phyloP scores from a whole-genome alignment of 1,140 invertebrate genomes.

The Tenebrio molitor region DNA sequence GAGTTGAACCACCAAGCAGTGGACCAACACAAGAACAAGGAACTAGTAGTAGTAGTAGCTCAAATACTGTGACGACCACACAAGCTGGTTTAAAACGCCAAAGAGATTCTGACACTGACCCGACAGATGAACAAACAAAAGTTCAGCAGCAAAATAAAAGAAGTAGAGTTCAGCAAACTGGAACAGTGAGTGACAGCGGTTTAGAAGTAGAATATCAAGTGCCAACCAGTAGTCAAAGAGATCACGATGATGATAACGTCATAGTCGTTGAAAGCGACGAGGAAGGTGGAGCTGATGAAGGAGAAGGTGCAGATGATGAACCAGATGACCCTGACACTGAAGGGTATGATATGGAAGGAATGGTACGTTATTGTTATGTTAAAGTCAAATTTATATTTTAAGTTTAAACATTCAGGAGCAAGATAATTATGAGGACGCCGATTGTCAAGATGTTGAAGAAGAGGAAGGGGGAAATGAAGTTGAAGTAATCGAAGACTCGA shows the following conservation, averaged over 20 bases:
- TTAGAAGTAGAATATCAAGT: constrained; percentile 82
- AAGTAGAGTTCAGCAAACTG: constrained; percentile 63
- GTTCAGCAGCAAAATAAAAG: constrained; percentile 66
- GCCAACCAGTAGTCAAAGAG: constrained; percentile 84
- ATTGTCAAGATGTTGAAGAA: constrained; percentile 67
- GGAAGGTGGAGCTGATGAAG: constrained; percentile 69
- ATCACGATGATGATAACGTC: constrained; percentile 80
- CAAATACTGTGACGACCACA: constrained; percentile 72
- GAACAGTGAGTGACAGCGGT: constrained; percentile 69
- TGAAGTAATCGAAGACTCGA: constrained; percentile 76
- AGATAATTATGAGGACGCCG: constrained; percentile 65
- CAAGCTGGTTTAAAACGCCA: constrained; percentile 73
- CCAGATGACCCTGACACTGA: constrained; percentile 65
- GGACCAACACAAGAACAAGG: constrained; percentile 61
- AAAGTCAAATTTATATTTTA: constrained; percentile 14
- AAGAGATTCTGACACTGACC: constrained; percentile 71
- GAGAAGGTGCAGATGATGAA: constrained; percentile 65
- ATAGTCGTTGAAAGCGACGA: constrained; percentile 79
- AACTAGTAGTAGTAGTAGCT: constrained; percentile 61
- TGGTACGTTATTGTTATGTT: constrained; percentile 52
- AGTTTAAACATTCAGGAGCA: constrained; percentile 58
- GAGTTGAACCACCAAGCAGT: constrained; percentile 72
- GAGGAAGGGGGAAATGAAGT: constrained; percentile 76
- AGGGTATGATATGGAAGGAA: constrained; percentile 65
- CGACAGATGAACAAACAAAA: constrained; percentile 67